A percentile compares a stretch with the other conserved stretches of the same genome.
Conservation (phyloP, 2,888 invertebrate genomes). For the Morinoia aosen region DNA sequence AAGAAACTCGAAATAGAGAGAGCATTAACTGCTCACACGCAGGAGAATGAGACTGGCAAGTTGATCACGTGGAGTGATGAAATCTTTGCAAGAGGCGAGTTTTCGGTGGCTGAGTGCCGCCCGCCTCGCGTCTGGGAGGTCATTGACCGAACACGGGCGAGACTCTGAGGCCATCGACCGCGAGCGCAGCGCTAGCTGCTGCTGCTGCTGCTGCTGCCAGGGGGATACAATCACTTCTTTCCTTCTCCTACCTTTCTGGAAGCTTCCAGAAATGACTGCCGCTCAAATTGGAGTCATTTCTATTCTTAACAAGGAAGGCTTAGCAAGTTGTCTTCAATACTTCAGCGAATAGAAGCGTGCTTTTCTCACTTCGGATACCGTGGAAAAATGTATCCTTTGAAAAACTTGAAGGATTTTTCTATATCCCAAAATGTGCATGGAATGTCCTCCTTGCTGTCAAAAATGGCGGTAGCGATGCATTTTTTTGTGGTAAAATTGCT, state of each 20-base stretch:
- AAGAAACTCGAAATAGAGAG: not conserved
- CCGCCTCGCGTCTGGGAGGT: not conserved
- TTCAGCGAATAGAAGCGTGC: not conserved
- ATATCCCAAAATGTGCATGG: too few species aligned
- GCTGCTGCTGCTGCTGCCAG: not conserved
- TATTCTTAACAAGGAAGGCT: not conserved
- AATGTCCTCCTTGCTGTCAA: too few species aligned
- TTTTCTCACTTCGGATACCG: not conserved
- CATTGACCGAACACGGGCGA: not conserved
- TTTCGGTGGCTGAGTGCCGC: not conserved
- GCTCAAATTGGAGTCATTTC: not conserved
- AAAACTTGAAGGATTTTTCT: too few species aligned
- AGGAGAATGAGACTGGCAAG: not conserved
- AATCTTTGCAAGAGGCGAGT: constrained; percentile 1
- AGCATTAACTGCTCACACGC: not conserved
- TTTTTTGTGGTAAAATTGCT: too few species aligned
- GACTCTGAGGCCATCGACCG: not conserved
- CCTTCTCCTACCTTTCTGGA: not conserved
- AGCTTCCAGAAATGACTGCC: not conserved
- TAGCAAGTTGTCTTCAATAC: not conserved
- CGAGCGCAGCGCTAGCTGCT: not conserved
- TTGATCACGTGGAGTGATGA: constrained; percentile 4
- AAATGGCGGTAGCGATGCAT: too few species aligned
- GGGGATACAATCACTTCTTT: constrained; percentile 2
- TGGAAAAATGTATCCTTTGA: not conserved